Evolutionary conservation across 2,113 vertebrate genomes (phyloP), one percentile per base, ranked within the genome.

Genomic region (Sinocyclocheilus anophthalmus): DNA sequence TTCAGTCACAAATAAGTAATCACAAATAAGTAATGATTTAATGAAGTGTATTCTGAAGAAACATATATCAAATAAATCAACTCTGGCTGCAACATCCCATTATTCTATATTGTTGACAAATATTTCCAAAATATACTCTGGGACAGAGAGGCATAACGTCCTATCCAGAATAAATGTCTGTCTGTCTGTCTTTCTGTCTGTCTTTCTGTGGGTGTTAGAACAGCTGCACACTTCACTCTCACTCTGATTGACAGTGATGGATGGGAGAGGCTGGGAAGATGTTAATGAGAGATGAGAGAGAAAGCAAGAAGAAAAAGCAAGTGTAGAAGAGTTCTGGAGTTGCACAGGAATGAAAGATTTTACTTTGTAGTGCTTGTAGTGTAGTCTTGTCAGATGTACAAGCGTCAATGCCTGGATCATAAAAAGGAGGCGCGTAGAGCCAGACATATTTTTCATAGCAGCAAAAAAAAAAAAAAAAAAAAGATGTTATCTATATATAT

Each of bases 341-440:
- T 81, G 78, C 53, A 85, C 63, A 85, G 73, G 78, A 78, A 87
- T 86, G 82, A 84, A 86, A 75, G 76, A 55, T 83, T 88, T 88
- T 77, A 78, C 78, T 86, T 81, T 78, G 69, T 85, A 86, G 84
- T 53, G 75, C 65, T 76, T 72, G 55, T 61, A 70, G n/a, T n/a
- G n/a, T n/a, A n/a, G n/a, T n/a, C n/a, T n/a, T n/a, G n/a, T n/a
- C n/a, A n/a, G n/a, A n/a, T 72, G 55, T 61, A 70, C 53, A 75
- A 50, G 78, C 63, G 69, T 67, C 80, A 55, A 48, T 67, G 57
- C 45, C 72, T 83, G 65, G 76, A 67, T 78, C 81, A n/a, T n/a
- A n/a, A n/a, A n/a, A n/a, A n/a, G n/a, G n/a, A n/a, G n/a, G n/a
- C n/a, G 75, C 39, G 57, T 37, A 80, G 48, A 48, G 39, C 67